Conservation (phyloP, 1,140 invertebrate genomes). For the Eulimnadia texana region DNA sequence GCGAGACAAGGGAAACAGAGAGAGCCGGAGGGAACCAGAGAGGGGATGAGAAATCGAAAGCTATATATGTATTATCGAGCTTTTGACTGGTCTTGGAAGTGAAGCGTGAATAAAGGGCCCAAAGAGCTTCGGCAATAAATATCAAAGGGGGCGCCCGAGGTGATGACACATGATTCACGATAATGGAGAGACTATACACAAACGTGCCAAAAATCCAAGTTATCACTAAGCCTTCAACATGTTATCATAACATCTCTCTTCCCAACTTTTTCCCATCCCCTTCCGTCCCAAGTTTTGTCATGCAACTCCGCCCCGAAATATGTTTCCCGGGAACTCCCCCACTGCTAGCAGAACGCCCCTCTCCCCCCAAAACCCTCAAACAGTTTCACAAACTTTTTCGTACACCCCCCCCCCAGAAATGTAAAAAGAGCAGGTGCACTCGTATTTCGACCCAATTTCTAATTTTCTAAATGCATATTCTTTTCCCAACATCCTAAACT, state of each 20-base stretch:
- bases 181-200: neutral
- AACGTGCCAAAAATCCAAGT: neutral
- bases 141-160: neutral
- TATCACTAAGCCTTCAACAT: neutral
- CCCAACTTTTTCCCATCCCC: neutral
- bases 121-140: neutral
- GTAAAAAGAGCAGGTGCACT: too few relatives aligned
- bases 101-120: neutral
- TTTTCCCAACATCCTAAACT: too few relatives aligned
- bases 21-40: neutral
- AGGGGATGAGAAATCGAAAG: neutral
- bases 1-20: too few relatives aligned
- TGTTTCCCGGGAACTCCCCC: neutral
- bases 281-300: too few relatives aligned
- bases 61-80: neutral
- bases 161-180: neutral
- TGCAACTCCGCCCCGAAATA: neutral
- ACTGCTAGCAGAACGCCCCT: too few relatives aligned
- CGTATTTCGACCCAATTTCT: too few relatives aligned
- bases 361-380: too few relatives aligned
- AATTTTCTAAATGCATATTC: too few relatives aligned
- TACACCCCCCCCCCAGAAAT: too few relatives aligned
- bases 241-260: too few relatives aligned
- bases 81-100: neutral
- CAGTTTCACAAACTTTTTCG: too few relatives aligned